Percentiles rank a stretch among this genome's conserved stretches.
Evolutionary conservation across 2,113 vertebrate genomes (phyloP).

Genomic region (Bufo bufo): DNA sequence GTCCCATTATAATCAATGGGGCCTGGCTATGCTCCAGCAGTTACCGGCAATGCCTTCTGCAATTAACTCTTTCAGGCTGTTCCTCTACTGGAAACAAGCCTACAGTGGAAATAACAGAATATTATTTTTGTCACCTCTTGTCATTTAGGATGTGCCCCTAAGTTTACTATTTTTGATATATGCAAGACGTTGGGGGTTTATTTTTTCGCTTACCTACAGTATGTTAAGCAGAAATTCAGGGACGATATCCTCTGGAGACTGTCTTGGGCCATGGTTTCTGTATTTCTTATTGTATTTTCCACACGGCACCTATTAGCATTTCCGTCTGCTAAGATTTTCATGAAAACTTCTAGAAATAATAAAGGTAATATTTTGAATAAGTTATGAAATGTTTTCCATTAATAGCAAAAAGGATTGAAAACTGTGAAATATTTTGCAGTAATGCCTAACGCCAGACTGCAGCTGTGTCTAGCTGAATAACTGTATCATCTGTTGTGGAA

Average conservation of each 20-base stretch:
- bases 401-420: constrained; percentile 36
- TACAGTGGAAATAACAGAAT: too few relatives aligned
- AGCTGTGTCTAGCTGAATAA: constrained; percentile 43
- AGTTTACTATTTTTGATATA: too few relatives aligned
- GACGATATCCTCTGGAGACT: not conserved
- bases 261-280: not conserved
- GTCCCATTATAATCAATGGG: too few relatives aligned
- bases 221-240: not conserved
- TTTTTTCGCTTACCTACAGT: too few relatives aligned
- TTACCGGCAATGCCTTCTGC: too few relatives aligned
- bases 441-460: constrained; percentile 9
- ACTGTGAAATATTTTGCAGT: constrained; percentile 39
- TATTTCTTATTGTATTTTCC: not conserved
- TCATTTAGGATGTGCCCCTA: too few relatives aligned
- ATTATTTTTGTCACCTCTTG: too few relatives aligned
- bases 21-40: too few relatives aligned
- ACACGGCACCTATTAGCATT: not conserved
- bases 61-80: too few relatives aligned
- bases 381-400: constrained; percentile 40
- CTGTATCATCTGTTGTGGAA: constrained; percentile 27
- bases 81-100: too few relatives aligned
- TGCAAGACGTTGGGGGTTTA: too few relatives aligned
- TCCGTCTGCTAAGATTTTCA: not conserved
- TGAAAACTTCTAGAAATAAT: not conserved
- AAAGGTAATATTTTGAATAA: constrained; percentile 36